Conservation (phyloP, 2,888 invertebrate species). For the Deilephila porcellus region DNA sequence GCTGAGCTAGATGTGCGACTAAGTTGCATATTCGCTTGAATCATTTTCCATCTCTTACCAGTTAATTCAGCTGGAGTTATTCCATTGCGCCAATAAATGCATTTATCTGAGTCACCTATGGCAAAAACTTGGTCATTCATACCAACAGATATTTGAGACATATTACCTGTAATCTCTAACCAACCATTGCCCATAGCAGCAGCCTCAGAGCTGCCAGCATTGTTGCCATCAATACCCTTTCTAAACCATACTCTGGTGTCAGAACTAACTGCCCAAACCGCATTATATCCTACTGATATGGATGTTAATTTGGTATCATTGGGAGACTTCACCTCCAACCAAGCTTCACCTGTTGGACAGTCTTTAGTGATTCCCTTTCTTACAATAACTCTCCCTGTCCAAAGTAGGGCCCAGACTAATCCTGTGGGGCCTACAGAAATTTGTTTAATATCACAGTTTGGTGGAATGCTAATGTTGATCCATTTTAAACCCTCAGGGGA, state of each 20-base stretch:
- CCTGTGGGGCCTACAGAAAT: constrained; percentile 94
- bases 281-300: constrained; percentile 92
- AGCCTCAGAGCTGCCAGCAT: constrained; percentile 89
- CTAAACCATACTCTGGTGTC: constrained; percentile 95
- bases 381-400: constrained; percentile 93
- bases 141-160: constrained; percentile 93
- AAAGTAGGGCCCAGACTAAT: constrained; percentile 93
- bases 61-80: constrained; percentile 90
- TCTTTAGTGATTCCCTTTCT: constrained; percentile 93
- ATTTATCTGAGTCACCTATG: constrained; percentile 92
- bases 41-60: constrained; percentile 93
- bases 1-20: constrained; percentile 93
- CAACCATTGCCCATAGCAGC: constrained; percentile 92
- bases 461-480: constrained; percentile 90
- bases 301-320: constrained; percentile 89
- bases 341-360: constrained; percentile 87
- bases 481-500: constrained; percentile 95
- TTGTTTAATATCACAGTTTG: constrained; percentile 92
- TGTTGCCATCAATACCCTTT: constrained; percentile 88
- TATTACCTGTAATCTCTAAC: constrained; percentile 95
- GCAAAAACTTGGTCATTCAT: constrained; percentile 96
- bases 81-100: constrained; percentile 91
- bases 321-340: constrained; percentile 92
- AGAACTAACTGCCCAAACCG: constrained; percentile 92
- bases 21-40: constrained; percentile 92